Evolutionary conservation across 2,797 vertebrate species (phyloP).

Genomic region (Acanthornis magna): DNA sequence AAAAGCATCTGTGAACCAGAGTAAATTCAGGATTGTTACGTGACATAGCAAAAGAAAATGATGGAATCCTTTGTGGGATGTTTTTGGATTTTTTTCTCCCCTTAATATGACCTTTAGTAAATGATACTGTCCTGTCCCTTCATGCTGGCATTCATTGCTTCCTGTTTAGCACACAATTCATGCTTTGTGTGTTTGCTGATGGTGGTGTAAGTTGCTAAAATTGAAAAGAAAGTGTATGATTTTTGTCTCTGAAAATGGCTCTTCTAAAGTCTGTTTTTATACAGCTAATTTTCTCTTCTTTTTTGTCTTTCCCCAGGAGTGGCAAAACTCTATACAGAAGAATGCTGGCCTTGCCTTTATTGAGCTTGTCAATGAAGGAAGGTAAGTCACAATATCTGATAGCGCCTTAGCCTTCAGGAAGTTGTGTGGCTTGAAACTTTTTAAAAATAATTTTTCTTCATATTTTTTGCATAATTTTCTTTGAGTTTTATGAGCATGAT

Average conservation of each 20-base stretch:
- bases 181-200: background rate
- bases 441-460: background rate
- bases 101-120: background rate
- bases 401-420: background rate
- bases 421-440: background rate
- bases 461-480: background rate
- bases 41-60: background rate
- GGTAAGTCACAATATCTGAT: constrained; percentile 71
- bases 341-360: constrained; percentile 94
- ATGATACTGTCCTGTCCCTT: background rate
- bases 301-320: constrained; percentile 77
- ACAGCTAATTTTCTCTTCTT: background rate
- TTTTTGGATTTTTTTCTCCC: background rate
- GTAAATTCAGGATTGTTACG: background rate
- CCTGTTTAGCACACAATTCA: background rate
- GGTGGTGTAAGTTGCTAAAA: constrained; percentile 25
- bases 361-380: constrained; percentile 93
- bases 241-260: background rate
- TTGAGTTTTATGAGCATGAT: background rate
- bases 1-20: background rate
- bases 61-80: background rate
- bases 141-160: background rate
- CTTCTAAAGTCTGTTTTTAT: background rate
- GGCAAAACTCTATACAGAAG: constrained; percentile 97
- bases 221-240: constrained; percentile 56